Evolutionary conservation across 2,888 invertebrate genomes (phyloP).

Genomic region (Trissolcus brochymenae): DNA sequence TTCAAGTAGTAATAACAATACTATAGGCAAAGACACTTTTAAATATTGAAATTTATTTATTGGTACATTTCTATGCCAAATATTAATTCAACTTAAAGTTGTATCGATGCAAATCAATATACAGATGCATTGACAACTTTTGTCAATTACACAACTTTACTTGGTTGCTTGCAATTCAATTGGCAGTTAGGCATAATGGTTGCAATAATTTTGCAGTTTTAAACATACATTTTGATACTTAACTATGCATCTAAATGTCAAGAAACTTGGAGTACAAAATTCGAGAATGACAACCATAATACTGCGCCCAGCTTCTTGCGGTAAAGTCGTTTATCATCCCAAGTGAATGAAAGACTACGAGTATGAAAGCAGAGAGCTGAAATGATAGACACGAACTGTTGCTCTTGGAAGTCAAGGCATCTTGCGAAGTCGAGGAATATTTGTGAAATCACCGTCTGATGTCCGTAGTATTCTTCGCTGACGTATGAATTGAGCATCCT

Average conservation of each 20-base stretch:
- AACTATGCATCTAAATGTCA: conserved; percentile 27
- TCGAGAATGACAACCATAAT: conserved; percentile 63
- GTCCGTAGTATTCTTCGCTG: conserved; percentile 51
- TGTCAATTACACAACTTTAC: neutral
- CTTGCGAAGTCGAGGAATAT: conserved; percentile 54
- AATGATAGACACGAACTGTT: conserved; percentile 64
- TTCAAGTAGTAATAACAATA: neutral
- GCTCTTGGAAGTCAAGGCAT: conserved; percentile 59
- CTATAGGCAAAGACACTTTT: neutral
- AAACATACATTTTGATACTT: neutral
- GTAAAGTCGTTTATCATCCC: conserved; percentile 65
- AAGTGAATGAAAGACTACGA: conserved; percentile 60
- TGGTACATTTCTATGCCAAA: too few relatives aligned
- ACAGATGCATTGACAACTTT: too few relatives aligned
- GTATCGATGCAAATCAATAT: too few relatives aligned
- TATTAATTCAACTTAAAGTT: too few relatives aligned
- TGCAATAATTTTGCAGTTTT: neutral
- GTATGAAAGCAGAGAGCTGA: conserved; percentile 52
- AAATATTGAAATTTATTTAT: neutral
- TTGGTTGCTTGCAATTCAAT: neutral
- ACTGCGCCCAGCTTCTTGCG: conserved; percentile 63
- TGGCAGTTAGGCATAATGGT: neutral
- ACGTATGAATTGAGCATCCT: conserved; percentile 47
- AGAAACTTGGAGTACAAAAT: conserved; percentile 48
- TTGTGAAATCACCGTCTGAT: conserved; percentile 53